phyloP scores from a whole-genome alignment of 2,113 vertebrate species.

The Barbus barbus region DNA sequence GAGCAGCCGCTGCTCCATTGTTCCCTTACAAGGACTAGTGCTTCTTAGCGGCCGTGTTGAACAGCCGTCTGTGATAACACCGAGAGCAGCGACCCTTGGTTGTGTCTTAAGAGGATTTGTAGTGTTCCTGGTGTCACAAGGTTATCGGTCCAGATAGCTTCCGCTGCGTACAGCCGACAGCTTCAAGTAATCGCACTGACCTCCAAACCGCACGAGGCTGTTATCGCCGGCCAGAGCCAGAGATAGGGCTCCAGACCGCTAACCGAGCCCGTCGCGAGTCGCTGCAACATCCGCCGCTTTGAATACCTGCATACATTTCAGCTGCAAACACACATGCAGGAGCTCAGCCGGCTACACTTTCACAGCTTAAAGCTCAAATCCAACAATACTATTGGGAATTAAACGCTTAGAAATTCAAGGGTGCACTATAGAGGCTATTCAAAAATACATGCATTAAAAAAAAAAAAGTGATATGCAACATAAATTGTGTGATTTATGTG shows the following conservation, averaged over 20 bases:
- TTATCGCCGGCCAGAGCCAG: conserved; percentile 48
- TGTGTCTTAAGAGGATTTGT: conserved; percentile 53
- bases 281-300: not conserved
- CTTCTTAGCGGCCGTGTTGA: not conserved
- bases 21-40: not conserved
- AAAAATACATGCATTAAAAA: too few species aligned
- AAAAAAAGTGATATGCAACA: too few species aligned
- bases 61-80: conserved; percentile 11
- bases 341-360: not conserved
- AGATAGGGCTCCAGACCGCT: not conserved
- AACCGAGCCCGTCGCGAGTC: not conserved
- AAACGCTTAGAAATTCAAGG: not conserved
- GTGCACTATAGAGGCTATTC: not conserved
- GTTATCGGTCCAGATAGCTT: conserved; percentile 54
- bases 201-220: conserved; percentile 48
- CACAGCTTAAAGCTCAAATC: not conserved
- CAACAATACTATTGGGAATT: not conserved
- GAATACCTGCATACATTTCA: conserved; percentile 34
- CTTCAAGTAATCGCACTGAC: conserved; percentile 58
- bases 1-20: not conserved
- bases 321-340: not conserved
- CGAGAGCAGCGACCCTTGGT: not conserved
- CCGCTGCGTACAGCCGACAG: conserved; percentile 43
- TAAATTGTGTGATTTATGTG: too few species aligned
- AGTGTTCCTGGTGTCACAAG: conserved; percentile 46